These are phyloP conservation scores for Psittacula echo DNA, from an alignment of 2,797 vertebrate species.

Conservation along the genomic window DNA sequence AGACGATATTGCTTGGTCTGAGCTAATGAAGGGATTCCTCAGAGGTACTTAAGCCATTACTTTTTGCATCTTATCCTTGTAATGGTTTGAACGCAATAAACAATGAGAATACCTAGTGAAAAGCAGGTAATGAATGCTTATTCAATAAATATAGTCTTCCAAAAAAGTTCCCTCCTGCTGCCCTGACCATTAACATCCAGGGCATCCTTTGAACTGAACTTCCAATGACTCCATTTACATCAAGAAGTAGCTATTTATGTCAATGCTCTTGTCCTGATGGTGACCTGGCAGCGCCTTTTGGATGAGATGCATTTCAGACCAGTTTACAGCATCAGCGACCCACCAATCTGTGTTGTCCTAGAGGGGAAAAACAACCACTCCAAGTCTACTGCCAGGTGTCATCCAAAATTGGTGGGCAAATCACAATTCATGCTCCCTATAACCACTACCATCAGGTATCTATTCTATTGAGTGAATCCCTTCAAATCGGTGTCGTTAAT, in stretches of 20 bases:
- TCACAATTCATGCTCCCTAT: neutral
- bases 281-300: neutral
- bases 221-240: fast-evolving
- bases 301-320: neutral
- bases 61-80: neutral
- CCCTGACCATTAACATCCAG: neutral
- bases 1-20: neutral
- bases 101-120: neutral
- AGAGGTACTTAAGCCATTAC: fast-evolving
- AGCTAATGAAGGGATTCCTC: neutral
- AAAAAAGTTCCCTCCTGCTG: neutral
- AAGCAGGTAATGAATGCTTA: neutral
- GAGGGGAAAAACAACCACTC: neutral
- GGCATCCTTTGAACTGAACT: neutral
- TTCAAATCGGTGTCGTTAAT: neutral
- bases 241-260: neutral
- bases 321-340: neutral
- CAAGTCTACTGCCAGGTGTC: neutral
- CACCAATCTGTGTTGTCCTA: neutral
- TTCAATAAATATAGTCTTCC: neutral
- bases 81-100: neutral
- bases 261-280: neutral
- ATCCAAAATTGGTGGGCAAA: neutral
- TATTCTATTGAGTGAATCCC: neutral
- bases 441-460: neutral